phyloP scores from a whole-genome alignment of 2,797 vertebrate genomes.

The Hyperoplus lanceolatus region DNA sequence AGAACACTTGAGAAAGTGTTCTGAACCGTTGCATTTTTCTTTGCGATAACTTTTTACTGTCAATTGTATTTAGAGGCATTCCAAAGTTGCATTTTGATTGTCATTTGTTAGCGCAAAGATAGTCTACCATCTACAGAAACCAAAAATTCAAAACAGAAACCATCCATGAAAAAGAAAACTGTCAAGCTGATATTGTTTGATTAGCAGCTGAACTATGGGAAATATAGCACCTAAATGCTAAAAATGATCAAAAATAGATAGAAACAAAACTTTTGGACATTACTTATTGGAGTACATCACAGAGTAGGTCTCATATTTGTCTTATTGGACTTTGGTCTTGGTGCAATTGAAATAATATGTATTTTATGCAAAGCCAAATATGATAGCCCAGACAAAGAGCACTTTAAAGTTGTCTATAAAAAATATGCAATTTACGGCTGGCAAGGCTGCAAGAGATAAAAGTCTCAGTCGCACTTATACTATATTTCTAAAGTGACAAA shows the following conservation, averaged over 20 bases:
- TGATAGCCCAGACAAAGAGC: slow-evolving; percentile 5
- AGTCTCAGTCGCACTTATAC: neutral
- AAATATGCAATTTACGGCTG: slow-evolving; percentile 27
- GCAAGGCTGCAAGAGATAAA: slow-evolving; percentile 4
- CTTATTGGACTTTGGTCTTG: neutral
- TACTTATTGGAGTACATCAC: neutral
- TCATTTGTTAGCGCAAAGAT: neutral
- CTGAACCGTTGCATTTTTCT: too few relatives aligned
- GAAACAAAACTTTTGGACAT: neutral
- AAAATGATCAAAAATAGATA: slow-evolving; percentile 7
- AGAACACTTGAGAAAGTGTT: neutral
- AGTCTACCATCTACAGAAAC: neutral
- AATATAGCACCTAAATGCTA: neutral
- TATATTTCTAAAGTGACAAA: slow-evolving; percentile 33
- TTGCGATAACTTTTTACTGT: neutral
- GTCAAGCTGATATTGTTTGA: neutral
- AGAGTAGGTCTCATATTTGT: neutral
- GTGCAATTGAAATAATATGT: slow-evolving; percentile 24
- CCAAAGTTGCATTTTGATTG: neutral
- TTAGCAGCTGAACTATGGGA: neutral
- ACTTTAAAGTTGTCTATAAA: slow-evolving; percentile 19
- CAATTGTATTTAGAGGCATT: neutral
- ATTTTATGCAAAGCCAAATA: slow-evolving; percentile 29
- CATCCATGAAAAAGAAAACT: neutral
- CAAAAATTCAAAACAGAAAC: neutral